These are phyloP conservation scores for Lonchura striata DNA, from an alignment of 2,113 vertebrate genomes.

Conservation along the genomic window DNA sequence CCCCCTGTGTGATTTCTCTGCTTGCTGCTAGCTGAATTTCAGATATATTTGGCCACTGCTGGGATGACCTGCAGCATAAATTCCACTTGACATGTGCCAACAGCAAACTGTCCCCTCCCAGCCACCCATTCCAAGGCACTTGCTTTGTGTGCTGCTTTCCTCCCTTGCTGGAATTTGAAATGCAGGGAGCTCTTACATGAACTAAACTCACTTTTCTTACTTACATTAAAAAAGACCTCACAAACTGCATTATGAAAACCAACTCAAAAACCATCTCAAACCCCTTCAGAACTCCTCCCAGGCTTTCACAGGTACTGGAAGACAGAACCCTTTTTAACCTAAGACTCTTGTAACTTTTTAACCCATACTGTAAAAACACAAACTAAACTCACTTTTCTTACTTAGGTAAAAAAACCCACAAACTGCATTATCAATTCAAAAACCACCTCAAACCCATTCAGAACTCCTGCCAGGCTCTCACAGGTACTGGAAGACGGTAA, in stretches of 20 bases:
- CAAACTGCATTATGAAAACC: too few relatives aligned
- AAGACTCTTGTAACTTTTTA: background rate
- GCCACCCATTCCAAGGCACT: accelerated
- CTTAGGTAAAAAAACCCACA: background rate
- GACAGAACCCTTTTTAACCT: background rate
- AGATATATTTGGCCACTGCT: background rate
- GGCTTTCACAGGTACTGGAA: too few relatives aligned
- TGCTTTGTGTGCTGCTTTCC: accelerated
- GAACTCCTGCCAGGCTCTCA: constrained; percentile 10
- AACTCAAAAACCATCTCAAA: background rate
- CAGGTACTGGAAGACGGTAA: constrained; percentile 93
- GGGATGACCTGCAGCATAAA: accelerated
- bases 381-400: background rate
- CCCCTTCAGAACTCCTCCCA: too few relatives aligned
- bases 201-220: too few relatives aligned
- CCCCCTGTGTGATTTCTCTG: background rate
- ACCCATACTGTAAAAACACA: background rate
- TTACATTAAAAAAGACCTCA: too few relatives aligned
- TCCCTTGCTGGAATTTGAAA: too few relatives aligned
- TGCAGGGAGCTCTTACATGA: too few relatives aligned
- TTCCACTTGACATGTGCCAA: too few relatives aligned
- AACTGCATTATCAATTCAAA: background rate
- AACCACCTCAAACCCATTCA: too few relatives aligned
- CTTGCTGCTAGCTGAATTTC: background rate
- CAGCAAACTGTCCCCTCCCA: too few relatives aligned